Evolutionary conservation across 2,888 invertebrate genomes (phyloP), one percentile per base, ranked within the genome.

Genomic region (Chaetogeoica ovagalla): DNA sequence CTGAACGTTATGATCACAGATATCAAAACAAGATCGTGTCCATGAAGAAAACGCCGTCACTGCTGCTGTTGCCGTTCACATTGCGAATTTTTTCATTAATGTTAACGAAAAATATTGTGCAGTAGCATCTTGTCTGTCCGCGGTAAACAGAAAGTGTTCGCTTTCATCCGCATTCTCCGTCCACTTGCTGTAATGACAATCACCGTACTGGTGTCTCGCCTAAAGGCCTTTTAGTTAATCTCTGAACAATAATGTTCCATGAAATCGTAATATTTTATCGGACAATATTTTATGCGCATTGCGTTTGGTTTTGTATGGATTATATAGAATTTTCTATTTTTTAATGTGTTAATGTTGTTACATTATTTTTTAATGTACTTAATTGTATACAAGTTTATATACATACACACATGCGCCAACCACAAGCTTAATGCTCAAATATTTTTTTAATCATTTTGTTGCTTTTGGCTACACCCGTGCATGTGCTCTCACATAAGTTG

Each of bases 341-440:
- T 74, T 19, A 74, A 66, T 65, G 19, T 74, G 72, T 23, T 74
- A 23, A 30, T 74, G 39, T 65, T 74, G 37, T 74, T 30, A 37
- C n/a, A 37, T n/a, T 74, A 39, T 74, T 65, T 74, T 30, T n/a
- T 21, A 59, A 74, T 52, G n/a, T 63, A 52, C 73, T 55, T 74
- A 66, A 66, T 23, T 66, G 75, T 75, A n/a, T 66, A 60, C 19
- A 71, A 43, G 39, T 71, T 21, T 71, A 60, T 9, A 57, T 19
- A 11, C 19, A 39, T 21, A 59, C n/a, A 55, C 55, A 19, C 23
- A 23, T 23, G 23, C 30, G 55, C 57, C 21, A 59, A 66, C 52
- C 55, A 57, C 66, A 75, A 75, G 75, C 75, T 75, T 66, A 13
- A 75, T 66, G 75, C 75, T 75, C 66, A 75, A 43, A 75, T 75